Evolutionary conservation across 2,797 vertebrate genomes (phyloP).

Genomic region (Labroides dimidiatus): DNA sequence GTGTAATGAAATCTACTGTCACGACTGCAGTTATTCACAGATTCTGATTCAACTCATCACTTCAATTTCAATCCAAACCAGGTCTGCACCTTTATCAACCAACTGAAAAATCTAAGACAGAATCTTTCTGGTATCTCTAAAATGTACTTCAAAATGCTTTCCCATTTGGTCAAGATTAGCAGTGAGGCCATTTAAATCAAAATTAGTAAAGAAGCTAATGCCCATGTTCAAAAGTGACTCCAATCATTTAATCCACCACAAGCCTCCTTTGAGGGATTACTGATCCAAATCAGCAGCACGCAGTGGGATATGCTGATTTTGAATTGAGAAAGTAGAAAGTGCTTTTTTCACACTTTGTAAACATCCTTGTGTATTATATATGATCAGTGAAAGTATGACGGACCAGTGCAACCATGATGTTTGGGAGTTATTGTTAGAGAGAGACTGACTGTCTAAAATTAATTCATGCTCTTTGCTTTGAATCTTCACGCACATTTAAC

Average conservation of each 20-base stretch:
- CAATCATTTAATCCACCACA: conserved; percentile 6
- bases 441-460: background rate
- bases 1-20: background rate
- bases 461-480: background rate
- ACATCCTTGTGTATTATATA: background rate
- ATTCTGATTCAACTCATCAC: background rate
- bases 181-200: background rate
- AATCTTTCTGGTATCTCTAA: background rate
- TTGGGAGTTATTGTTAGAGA: background rate
- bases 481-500: background rate
- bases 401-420: background rate
- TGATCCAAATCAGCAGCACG: conserved; percentile 3
- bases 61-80: background rate
- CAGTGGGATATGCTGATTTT: background rate
- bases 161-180: background rate
- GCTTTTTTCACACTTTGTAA: background rate
- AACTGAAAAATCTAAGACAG: background rate
- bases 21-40: background rate
- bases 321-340: background rate
- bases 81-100: background rate
- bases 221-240: background rate
- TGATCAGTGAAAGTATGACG: too few species aligned
- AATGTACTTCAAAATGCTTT: background rate
- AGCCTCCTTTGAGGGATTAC: conserved; percentile 7
- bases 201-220: background rate